Evolutionary conservation across 1,140 invertebrate species (phyloP), one percentile per base, ranked within the genome.

Genomic region (Euschistus heros): DNA sequence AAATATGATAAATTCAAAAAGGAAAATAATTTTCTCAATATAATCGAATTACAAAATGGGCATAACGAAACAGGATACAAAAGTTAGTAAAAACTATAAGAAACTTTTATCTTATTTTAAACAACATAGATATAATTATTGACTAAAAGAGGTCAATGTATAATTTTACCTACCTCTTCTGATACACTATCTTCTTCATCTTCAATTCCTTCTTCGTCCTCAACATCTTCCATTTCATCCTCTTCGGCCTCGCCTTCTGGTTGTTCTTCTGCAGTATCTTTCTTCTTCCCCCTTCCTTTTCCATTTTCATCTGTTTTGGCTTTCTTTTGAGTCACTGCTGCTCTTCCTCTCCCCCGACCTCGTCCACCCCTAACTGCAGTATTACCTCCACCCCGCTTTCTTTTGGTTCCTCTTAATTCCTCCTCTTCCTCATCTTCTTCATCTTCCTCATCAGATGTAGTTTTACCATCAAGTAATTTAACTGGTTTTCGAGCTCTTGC

Each of bases 161-260:
- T 17, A 18, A 22, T 14, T 22, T 20, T 22, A 10, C 4, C 10
- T 57, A 57, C 54, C 54, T 57, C 54, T 24, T 57, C 54, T 10
- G 54, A 24, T 0, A 57, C 54, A 27, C 54, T 65, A 4, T 46
- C 60, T 42, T 62, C 54, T 24, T 57, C 54, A 26, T 57, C 54
- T 37, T 64, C 50, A 0, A 33, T 4, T 30, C 30, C 63, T 26
- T 64, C 63, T n/a, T 64, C 66, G 3, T 64, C 66, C 6, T 66
- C 63, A 6, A 50, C 20, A 46, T 64, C 65, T n/a, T 66, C 65
- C 15, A 22, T 30, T 20, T 66, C 65, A 15, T 66, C 65, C 13
- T 66, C 65, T 47, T 68, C 67, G 27, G 46, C 44, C 37, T 42
- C 42, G 2, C 54, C 62, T 5, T 47, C 59, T 13, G 33, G 33